phyloP scores from a whole-genome alignment of 2,113 vertebrate genomes.

The Eulacestoma nigropectus region DNA sequence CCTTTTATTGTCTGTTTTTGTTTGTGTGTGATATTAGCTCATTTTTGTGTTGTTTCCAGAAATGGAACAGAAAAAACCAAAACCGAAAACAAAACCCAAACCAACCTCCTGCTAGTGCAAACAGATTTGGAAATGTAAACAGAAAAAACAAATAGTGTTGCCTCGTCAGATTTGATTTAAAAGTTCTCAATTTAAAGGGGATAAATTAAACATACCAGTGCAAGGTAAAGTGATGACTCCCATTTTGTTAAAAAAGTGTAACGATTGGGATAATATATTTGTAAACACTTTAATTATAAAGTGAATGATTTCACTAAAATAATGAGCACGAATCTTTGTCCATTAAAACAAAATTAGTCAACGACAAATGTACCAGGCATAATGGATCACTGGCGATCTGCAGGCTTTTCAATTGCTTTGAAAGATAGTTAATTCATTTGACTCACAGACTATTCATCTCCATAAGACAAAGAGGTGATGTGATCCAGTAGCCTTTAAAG shows the following conservation, averaged over 20 bases:
- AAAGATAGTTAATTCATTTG: not conserved
- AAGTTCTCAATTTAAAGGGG: not conserved
- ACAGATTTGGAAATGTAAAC: not conserved
- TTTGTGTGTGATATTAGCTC: not conserved
- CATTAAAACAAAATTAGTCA: not conserved
- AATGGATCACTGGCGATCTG: not conserved
- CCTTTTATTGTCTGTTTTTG: not conserved
- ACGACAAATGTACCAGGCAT: fast-evolving
- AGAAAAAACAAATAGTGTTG: not conserved
- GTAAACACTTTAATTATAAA: not conserved
- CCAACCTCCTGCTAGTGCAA: not conserved
- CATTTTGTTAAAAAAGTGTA: not conserved
- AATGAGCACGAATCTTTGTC: not conserved
- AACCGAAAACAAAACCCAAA: not conserved
- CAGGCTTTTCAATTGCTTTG: not conserved
- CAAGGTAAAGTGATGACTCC: not conserved
- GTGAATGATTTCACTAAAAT: not conserved
- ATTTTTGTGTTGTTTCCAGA: not conserved
- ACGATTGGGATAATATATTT: not conserved
- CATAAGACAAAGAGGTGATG: not conserved
- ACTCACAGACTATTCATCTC: not conserved
- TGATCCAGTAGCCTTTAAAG: not conserved
- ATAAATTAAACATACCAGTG: not conserved
- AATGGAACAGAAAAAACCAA: not conserved
- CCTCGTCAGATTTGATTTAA: not conserved